Conservation (phyloP, 2,113 vertebrate genomes). For the Limnothrissa miodon region DNA sequence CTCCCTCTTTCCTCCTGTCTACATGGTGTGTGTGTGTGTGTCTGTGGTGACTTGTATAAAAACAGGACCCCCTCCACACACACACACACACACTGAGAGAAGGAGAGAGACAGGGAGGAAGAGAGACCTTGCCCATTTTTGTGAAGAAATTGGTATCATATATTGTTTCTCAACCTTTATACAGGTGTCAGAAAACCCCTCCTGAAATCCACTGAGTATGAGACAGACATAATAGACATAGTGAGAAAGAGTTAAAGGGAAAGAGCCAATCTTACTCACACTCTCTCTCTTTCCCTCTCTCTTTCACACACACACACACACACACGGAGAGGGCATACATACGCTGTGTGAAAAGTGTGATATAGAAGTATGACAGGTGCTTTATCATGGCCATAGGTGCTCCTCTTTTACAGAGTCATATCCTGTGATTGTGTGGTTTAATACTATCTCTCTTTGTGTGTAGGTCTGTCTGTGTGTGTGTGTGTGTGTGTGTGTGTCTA, state of each 20-base stretch:
- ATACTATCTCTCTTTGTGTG: neutral
- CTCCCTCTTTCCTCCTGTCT: neutral
- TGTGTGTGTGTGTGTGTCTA: neutral
- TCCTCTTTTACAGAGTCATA: neutral
- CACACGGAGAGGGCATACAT: neutral
- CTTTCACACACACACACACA: neutral
- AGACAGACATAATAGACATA: neutral
- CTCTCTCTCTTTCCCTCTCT: neutral
- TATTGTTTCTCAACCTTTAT: neutral
- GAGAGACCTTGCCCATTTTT: neutral
- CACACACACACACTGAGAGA: neutral
- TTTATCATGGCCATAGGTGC: neutral
- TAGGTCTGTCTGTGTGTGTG: neutral
- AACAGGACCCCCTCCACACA: neutral
- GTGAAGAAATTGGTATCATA: slow-evolving; percentile 7
- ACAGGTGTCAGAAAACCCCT: neutral
- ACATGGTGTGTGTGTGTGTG: neutral
- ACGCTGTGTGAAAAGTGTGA: neutral
- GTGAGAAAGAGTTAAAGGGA: neutral
- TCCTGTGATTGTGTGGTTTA: neutral
- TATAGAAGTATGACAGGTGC: neutral
- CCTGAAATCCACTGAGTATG: neutral
- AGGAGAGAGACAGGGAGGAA: no score
- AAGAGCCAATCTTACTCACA: neutral
- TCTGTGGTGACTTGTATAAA: neutral